Percentiles rank a stretch among this genome's conserved stretches.
phyloP scores from a whole-genome alignment of 1,140 invertebrate genomes.

The Drosophila dunni region DNA sequence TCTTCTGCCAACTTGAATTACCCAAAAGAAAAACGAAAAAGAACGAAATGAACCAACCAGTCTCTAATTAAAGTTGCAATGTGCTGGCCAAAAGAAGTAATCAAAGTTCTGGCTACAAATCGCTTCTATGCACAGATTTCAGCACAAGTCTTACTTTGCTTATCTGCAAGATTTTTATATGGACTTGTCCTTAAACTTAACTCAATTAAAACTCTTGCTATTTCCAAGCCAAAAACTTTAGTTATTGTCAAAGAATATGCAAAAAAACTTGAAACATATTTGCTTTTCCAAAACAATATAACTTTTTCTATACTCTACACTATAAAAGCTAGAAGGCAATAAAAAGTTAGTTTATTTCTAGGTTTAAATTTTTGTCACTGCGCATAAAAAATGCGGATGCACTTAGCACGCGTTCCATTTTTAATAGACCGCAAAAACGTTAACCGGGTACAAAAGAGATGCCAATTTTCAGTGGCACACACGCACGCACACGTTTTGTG shows the following conservation, averaged over 20 bases:
- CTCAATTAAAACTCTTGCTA: constrained; percentile 54
- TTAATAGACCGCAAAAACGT: constrained; percentile 1
- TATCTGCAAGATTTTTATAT: constrained; percentile 1
- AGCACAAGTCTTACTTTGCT: neutral
- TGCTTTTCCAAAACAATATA: no score
- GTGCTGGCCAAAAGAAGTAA: neutral
- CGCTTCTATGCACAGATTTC: neutral
- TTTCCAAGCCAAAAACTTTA: constrained; percentile 15
- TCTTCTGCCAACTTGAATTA: neutral
- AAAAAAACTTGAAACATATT: neutral
- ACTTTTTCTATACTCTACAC: neutral
- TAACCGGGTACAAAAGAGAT: constrained; percentile 1
- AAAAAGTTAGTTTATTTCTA: no score
- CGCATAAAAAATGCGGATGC: constrained; percentile 33
- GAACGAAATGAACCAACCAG: neutral
- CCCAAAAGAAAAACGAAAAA: neutral
- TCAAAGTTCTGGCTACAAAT: neutral
- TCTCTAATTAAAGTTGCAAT: constrained; percentile 13
- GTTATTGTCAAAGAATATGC: neutral
- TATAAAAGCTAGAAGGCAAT: no score
- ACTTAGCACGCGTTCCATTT: constrained; percentile 7
- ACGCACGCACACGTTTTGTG: constrained; percentile 49
- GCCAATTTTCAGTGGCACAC: neutral
- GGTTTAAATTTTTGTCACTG: constrained; percentile 13
- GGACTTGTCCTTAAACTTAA: constrained; percentile 15